Evolutionary conservation across 2,797 vertebrate genomes (phyloP), one percentile per base, ranked within the genome.

Genomic region (Sebastiscus tertius): DNA sequence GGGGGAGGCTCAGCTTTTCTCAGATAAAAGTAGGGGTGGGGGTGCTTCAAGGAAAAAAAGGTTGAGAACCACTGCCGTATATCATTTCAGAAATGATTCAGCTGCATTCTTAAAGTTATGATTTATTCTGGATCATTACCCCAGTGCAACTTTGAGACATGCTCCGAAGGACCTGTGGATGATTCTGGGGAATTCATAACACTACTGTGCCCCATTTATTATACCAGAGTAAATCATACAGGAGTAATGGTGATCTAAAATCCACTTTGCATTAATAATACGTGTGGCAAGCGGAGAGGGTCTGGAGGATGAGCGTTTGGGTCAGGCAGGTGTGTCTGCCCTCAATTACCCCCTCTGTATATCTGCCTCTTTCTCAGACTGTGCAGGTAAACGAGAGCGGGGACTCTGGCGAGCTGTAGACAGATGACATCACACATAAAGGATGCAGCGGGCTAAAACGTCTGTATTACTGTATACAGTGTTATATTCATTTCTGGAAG

Each of bases 231-330:
- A 79, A 87, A 85, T 83, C 84, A 80, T 26, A 77, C 72, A 52
- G 72, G 82, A 71, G 64, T 82, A 85, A 78, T 56, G 22, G 62
- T 16, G 60, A 80, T 60, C 87, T 54, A 36, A 80, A 78, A 73
- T 61, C 78, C 82, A 85, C 82, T 87, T 80, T 85, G 80, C 73
- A 80, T 83, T 82, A 82, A 82, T 88, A 77, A 81, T 65, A 26
- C 20, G 75, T 83, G 86, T 56, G 68, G 59, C 14, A 4, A 71
- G 59, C 3, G 0, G 60, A 52, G 33, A 24, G 64, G 84, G 76
- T 81, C 55, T 2, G 3, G 33, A 54, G 34, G 52, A 81, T 29
- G 72, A 75, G 58, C 9, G 6, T 4, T n/a, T 4, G 63, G 86
- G 82, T 77, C 76, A 42, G 58, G 4, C 16, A 34, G 65, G 71